Evolutionary conservation across 2,113 vertebrate species (phyloP), one percentile per base, ranked within the genome.

Genomic region (Entelurus aequoreus): DNA sequence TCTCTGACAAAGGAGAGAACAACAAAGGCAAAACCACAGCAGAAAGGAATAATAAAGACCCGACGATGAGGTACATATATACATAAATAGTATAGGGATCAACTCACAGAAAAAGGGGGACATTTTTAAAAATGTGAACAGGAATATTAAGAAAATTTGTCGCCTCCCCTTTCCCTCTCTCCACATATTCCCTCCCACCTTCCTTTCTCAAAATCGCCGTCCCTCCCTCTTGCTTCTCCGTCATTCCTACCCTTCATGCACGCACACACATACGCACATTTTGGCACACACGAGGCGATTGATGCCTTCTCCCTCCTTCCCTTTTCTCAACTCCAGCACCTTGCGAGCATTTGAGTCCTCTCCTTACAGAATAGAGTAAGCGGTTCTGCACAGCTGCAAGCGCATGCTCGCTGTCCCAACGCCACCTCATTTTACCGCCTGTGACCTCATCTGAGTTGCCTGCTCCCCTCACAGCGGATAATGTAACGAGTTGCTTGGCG

Each of bases 121-220:
- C 36, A 65, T 62, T 71, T 67, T 11, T n/a, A 48, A 68, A 74
- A 84, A 85, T 63, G 62, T 76, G 63, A 84, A 85, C 63, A 80
- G 79, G 81, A 89, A 84, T 79, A 77, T 21, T 3, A 63, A 71
- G 74, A 77, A 78, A 78, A 79, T 80, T 82, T 77, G 74, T 83
- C 75, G 79, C 79, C 85, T 85, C 84, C 87, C 88, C 81, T 79
- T 83, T 86, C 81, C 77, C 75, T 76, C 77, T 80, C 79, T 77
- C 77, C 79, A 76, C 63, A 52, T 78, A 76, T 73, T 69, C 78
- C 83, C 84, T 85, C 85, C 82, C 84, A 83, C 79, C 85, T 63
- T 71, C 61, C 73, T 79, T 80, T 76, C 69, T 81, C 74, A 82
- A 72, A 76, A 65, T 84, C 66, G 78, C 57, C 63, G 72, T 80